phyloP scores from a whole-genome alignment of 2,113 vertebrate genomes.

The Cololabis saira region DNA sequence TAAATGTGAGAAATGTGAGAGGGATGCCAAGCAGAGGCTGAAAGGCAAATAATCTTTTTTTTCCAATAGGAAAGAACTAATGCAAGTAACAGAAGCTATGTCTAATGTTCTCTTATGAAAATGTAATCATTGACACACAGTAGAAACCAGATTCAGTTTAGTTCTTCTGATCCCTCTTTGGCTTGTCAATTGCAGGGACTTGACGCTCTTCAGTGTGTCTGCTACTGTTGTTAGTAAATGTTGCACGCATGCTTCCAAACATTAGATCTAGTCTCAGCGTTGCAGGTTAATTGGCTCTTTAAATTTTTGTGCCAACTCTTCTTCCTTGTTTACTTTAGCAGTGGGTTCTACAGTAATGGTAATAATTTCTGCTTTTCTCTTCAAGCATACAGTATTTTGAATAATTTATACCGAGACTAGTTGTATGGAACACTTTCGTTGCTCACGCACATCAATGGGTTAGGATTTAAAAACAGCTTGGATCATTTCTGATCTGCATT shows the following conservation, averaged over 20 bases:
- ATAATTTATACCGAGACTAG: background rate
- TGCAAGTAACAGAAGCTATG: background rate
- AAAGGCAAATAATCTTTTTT: conserved; percentile 9
- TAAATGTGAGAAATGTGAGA: conserved; percentile 13
- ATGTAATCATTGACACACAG: background rate
- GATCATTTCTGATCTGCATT: no score
- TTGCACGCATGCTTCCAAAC: no score
- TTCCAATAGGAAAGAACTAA: conserved; percentile 6
- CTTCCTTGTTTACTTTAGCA: no score
- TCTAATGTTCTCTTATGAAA: conserved; percentile 7
- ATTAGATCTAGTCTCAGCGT: no score
- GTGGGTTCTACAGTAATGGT: background rate
- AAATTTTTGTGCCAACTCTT: no score
- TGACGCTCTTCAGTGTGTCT: background rate
- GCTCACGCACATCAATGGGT: conserved; percentile 1
- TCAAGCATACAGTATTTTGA: background rate
- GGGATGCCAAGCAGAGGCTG: conserved; percentile 19
- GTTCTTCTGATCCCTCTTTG: background rate
- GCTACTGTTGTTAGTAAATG: conserved; percentile 19
- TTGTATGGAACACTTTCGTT: background rate
- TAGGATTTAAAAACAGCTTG: background rate
- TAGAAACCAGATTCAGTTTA: background rate
- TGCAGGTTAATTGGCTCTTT: no score
- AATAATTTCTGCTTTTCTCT: no score
- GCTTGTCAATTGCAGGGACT: background rate